Evolutionary conservation across 2,888 invertebrate species (phyloP).

Genomic region (Lepetodrilus schrolli): DNA sequence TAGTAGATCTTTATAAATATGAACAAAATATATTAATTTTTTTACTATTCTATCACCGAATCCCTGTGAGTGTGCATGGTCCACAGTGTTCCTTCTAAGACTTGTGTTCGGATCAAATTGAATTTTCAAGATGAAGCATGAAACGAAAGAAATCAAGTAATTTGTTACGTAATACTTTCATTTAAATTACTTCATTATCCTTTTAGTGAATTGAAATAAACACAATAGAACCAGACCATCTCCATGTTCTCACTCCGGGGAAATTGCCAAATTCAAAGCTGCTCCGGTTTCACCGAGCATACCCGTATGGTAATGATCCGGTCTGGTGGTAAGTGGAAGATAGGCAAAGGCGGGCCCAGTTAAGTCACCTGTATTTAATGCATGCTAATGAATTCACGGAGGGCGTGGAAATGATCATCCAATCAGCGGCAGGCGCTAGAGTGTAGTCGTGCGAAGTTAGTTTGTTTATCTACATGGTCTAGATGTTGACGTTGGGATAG

Average conservation of each 20-base stretch:
- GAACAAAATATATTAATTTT: too few species aligned
- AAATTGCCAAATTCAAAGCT: not conserved
- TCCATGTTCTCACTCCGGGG: not conserved
- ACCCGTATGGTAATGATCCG: conserved; percentile 6
- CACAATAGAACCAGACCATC: not conserved
- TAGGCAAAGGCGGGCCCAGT: conserved; percentile 5
- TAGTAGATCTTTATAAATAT: too few species aligned
- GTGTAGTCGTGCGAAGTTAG: conserved; percentile 4
- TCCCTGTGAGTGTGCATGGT: not conserved
- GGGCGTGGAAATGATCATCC: not conserved
- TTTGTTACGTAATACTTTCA: not conserved
- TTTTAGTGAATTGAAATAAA: not conserved
- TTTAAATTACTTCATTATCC: conserved; percentile 19
- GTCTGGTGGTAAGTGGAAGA: not conserved
- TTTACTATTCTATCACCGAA: too few species aligned
- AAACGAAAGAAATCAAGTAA: not conserved
- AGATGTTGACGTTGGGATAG: conserved; percentile 23
- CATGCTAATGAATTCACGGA: conserved; percentile 20
- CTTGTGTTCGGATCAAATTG: not conserved
- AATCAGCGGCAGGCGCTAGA: not conserved
- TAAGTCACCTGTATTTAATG: not conserved
- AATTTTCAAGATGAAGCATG: not conserved
- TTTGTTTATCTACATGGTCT: conserved; percentile 26
- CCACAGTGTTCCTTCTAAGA: not conserved
- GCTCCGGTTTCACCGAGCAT: not conserved